A percentile compares a stretch with the other conserved stretches of the same genome.
These are phyloP conservation scores for Smithornis capensis DNA, from an alignment of 2,113 vertebrate species.

Conservation along the genomic window DNA sequence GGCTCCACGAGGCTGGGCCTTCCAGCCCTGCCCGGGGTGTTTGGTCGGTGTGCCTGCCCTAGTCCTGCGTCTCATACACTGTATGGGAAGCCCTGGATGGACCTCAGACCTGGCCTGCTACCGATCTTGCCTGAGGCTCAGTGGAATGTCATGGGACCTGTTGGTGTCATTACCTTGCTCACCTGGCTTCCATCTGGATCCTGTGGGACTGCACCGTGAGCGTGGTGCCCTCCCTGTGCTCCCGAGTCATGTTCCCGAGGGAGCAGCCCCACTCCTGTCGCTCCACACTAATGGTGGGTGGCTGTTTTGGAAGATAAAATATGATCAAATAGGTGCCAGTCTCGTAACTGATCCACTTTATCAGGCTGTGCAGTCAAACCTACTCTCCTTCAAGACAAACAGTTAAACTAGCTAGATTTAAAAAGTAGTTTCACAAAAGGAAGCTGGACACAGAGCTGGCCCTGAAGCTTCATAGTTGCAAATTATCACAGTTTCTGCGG, in stretches of 20 bases:
- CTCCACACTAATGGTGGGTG: rapidly evolving
- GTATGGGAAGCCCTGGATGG: background rate
- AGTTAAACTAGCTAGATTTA: background rate
- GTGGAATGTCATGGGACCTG: background rate
- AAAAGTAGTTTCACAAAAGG: background rate
- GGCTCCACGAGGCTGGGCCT: background rate
- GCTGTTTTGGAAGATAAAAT: background rate
- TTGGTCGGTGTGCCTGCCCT: background rate
- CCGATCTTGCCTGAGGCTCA: background rate
- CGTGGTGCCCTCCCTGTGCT: background rate
- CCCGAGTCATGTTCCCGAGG: rapidly evolving
- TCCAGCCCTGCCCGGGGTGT: background rate
- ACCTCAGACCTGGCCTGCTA: background rate
- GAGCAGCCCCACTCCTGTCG: background rate
- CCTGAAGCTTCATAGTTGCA: background rate
- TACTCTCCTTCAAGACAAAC: background rate
- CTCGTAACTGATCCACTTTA: background rate
- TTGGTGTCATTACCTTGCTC: background rate
- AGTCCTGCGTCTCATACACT: background rate
- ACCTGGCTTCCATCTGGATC: background rate
- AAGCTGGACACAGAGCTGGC: background rate
- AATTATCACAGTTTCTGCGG: background rate
- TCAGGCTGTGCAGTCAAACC: background rate
- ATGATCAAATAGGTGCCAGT: background rate
- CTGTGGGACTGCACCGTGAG: background rate